Percentiles rank a stretch among this genome's conserved stretches.
Conservation (phyloP, 2,113 vertebrate species). For the Carassius gibelio region DNA sequence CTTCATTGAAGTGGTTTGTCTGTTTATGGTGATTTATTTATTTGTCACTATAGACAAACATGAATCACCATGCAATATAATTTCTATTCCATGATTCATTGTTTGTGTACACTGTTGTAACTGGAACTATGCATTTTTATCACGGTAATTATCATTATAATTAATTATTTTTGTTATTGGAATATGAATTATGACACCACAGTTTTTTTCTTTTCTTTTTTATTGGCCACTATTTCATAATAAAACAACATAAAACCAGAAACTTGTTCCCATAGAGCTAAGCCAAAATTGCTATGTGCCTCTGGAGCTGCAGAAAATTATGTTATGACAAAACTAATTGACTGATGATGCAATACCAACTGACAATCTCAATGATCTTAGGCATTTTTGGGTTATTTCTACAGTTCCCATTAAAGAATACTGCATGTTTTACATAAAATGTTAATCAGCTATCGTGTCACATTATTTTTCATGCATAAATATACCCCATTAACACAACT, state of each 20-base stretch:
- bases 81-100: background rate
- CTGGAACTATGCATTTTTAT: background rate
- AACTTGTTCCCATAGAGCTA: background rate
- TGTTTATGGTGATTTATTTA: constrained; percentile 16
- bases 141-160: background rate
- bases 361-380: background rate
- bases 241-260: background rate
- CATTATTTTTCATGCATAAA: background rate
- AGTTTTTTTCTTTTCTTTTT: background rate
- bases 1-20: background rate
- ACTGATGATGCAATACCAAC: background rate
- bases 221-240: background rate
- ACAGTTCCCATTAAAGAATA: background rate
- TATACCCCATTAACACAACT: background rate
- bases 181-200: background rate
- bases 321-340: background rate
- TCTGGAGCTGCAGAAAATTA: background rate
- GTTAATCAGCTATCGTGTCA: background rate
- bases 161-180: background rate
- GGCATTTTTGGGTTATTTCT: background rate
- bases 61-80: background rate
- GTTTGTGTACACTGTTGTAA: background rate
- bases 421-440: background rate
- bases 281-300: background rate
- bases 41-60: background rate